Conservation (phyloP, 2,888 invertebrate genomes). For the Troides oblongomaculatus region DNA sequence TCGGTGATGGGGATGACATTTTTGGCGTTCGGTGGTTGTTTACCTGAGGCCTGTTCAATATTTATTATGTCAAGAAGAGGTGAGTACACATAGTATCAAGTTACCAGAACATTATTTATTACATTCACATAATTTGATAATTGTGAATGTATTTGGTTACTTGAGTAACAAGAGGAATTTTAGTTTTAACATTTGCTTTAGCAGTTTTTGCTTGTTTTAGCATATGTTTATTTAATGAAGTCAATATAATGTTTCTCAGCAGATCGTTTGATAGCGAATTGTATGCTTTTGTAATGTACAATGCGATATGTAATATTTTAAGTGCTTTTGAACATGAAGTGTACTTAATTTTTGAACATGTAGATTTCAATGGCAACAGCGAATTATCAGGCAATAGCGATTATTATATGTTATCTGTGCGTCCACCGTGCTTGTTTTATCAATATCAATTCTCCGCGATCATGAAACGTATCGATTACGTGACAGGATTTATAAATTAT, state of each 20-base stretch:
- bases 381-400: constrained; percentile 11
- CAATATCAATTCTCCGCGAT: constrained; percentile 15
- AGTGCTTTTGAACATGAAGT: background rate
- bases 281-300: background rate
- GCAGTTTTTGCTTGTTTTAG: too few relatives aligned
- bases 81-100: constrained; percentile 50
- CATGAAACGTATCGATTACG: constrained; percentile 14
- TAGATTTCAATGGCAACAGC: constrained; percentile 9
- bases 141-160: too few relatives aligned
- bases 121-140: too few relatives aligned
- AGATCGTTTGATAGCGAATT: constrained; percentile 15
- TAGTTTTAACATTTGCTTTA: too few relatives aligned
- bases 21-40: constrained; percentile 92
- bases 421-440: constrained; percentile 14
- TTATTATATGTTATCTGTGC: constrained; percentile 3
- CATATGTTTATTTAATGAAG: background rate
- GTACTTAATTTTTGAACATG: constrained; percentile 12
- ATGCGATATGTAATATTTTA: constrained; percentile 9
- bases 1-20: constrained; percentile 95
- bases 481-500: constrained; percentile 7
- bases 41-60: constrained; percentile 90
- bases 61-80: constrained; percentile 92
- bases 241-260: background rate
- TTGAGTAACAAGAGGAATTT: too few relatives aligned
- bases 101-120: too few relatives aligned